Evolutionary conservation across 1,140 invertebrate genomes (phyloP), one percentile per base, ranked within the genome.

Genomic region (Drosophila sucinea): DNA sequence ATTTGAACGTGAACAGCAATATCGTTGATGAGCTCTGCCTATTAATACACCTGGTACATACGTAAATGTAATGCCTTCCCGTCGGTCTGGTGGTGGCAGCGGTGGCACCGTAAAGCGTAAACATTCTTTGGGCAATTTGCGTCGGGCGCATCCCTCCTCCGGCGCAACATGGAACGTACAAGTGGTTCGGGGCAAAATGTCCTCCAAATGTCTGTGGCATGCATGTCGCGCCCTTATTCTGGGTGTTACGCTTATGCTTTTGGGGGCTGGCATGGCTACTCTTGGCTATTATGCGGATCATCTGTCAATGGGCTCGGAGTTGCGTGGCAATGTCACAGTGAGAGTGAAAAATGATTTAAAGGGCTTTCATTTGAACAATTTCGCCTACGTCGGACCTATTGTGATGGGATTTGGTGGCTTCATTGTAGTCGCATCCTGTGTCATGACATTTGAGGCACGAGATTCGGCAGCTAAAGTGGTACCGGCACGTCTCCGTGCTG

Each of bases 331-430:
- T 92, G 93, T 95, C 8, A 97, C 96, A 1, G 93, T 96, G 30
- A 93, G 94, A 54, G 95, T 96, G 1, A 96, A 96, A 92, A 96
- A 97, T 80, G 96, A 96, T 83, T 95, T 95, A 1, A 93, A 95
- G 47, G 96, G 96, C 47, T 96, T 97, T 90, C 96, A 97, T 86
- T 93, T 98, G 35, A 97, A 97, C 92, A 98, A 98, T 90, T 93
- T 98, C 1, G 97, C 97, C 0, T 98, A 98, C 83, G 97, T 97
- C 2, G 97, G 97, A 6, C 97, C 97, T 6, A 97, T 98, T 68
- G 96, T 98, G 29, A 98, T 98, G 97, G 97, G 97, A 38, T 95
- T 98, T 40, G 97, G 97, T 93, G 97, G 97, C 17, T 97, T 98
- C 86, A 97, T 98, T 64, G 96, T 98, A 3, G 97, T 98, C 1